phyloP scores from a whole-genome alignment of 1,140 invertebrate species.

The Dinothrombium tinctorium region DNA sequence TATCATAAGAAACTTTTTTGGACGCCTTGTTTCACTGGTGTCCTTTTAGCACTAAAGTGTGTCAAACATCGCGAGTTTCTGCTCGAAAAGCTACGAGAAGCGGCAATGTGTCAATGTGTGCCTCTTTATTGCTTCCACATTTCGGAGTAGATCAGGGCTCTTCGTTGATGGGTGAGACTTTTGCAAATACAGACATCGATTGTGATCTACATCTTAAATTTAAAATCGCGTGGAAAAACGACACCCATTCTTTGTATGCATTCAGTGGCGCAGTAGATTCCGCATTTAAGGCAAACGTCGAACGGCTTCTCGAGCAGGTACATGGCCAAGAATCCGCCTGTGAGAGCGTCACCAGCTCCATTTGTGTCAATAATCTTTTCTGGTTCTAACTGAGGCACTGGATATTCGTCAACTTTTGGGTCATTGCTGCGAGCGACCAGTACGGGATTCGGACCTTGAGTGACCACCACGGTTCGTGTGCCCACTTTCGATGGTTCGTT shows the following conservation, averaged over 20 bases:
- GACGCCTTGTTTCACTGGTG: no score
- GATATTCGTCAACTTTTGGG: slow-evolving; percentile 39
- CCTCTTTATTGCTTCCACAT: no score
- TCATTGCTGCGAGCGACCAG: slow-evolving; percentile 38
- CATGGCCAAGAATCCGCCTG: slow-evolving; percentile 80
- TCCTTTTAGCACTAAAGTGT: no score
- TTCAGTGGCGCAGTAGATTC: slow-evolving; percentile 57
- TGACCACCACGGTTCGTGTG: slow-evolving; percentile 59
- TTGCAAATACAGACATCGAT: no score
- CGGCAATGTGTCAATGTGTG: no score
- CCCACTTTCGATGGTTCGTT: slow-evolving; percentile 28
- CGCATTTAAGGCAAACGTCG: slow-evolving; percentile 59
- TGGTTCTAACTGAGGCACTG: slow-evolving; percentile 37
- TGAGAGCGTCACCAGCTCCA: slow-evolving; percentile 95
- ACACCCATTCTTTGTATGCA: slow-evolving; percentile 55
- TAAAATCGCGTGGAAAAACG: not conserved
- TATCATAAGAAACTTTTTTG: no score
- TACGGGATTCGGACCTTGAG: slow-evolving; percentile 62
- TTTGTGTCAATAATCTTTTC: slow-evolving; percentile 87
- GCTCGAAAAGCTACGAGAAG: no score
- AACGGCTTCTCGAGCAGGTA: slow-evolving; percentile 49
- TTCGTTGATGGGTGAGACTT: no score
- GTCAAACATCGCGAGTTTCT: no score
- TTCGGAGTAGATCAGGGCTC: no score
- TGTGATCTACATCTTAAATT: no score